A percentile compares a stretch with the other conserved stretches of the same genome.
phyloP scores from a whole-genome alignment of 2,797 vertebrate species.

The Thripadectes ignobilis region DNA sequence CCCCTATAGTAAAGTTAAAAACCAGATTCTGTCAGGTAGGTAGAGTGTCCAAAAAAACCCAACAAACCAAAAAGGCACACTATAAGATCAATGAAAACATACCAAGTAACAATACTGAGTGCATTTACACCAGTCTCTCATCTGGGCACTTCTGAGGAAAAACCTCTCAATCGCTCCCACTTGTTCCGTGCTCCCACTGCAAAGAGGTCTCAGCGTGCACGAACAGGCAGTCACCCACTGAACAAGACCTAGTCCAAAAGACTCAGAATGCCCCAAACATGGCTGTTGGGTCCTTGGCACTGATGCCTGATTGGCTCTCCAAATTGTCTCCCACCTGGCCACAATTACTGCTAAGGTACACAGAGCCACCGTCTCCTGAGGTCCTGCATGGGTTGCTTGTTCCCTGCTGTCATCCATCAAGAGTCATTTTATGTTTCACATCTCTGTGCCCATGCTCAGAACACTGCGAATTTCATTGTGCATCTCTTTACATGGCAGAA shows the following conservation, averaged over 20 bases:
- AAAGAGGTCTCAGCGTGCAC: neutral
- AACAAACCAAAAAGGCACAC: neutral
- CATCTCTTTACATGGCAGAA: neutral
- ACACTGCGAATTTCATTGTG: fast-evolving
- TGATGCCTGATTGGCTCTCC: neutral
- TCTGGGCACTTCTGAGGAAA: fast-evolving
- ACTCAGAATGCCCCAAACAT: neutral
- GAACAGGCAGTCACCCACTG: neutral
- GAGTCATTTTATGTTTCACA: neutral
- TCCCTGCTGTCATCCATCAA: neutral
- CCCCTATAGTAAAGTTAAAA: neutral
- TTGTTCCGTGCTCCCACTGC: neutral
- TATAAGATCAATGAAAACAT: neutral
- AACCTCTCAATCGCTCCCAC: neutral
- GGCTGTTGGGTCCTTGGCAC: neutral
- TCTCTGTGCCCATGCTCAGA: neutral
- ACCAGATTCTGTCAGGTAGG: fast-evolving
- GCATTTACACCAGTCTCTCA: neutral
- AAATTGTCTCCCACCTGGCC: neutral
- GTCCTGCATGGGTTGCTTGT: neutral
- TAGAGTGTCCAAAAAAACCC: neutral
- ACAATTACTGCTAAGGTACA: neutral
- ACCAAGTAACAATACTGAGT: neutral
- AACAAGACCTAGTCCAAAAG: neutral
- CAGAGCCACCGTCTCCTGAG: neutral